These are phyloP conservation scores for Amphipoea oculea DNA, from an alignment of 2,888 invertebrate species.

Conservation along the genomic window DNA sequence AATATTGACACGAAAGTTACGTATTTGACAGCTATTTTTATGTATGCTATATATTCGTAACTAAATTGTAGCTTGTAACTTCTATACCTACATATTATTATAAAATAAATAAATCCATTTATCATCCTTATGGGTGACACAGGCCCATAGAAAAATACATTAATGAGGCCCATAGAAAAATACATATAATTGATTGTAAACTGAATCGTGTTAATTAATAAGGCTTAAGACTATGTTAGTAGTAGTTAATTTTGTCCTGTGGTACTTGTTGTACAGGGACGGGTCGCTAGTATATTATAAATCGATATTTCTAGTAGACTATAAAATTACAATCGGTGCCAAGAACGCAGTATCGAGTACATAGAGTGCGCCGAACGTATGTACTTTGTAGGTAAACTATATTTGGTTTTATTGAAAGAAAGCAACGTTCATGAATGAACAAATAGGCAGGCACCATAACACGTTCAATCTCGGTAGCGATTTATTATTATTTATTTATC, in stretches of 20 bases:
- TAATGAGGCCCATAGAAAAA: too few relatives aligned
- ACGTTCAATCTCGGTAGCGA: neutral
- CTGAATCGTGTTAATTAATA: too few relatives aligned
- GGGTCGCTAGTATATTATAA: neutral
- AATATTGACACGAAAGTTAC: neutral
- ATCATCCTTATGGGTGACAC: neutral
- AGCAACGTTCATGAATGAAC: neutral
- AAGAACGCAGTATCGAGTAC: slow-evolving; percentile 28
- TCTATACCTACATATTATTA: neutral
- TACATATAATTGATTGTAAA: too few relatives aligned
- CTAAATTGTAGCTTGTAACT: neutral
- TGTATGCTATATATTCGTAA: neutral
- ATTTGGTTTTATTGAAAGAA: slow-evolving; percentile 18
- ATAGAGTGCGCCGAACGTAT: neutral
- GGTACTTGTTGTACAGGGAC: too few relatives aligned
- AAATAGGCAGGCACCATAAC: neutral
- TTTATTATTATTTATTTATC: neutral
- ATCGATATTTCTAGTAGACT: slow-evolving; percentile 19
- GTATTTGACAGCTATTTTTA: neutral
- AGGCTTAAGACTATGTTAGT: too few relatives aligned
- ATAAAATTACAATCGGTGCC: slow-evolving; percentile 34
- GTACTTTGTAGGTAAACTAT: neutral
- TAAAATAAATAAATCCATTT: neutral
- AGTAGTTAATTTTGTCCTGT: too few relatives aligned
- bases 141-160: neutral